Evolutionary conservation across 2,888 invertebrate species (phyloP), one percentile per base, ranked within the genome.

Genomic region (Spisula solida): DNA sequence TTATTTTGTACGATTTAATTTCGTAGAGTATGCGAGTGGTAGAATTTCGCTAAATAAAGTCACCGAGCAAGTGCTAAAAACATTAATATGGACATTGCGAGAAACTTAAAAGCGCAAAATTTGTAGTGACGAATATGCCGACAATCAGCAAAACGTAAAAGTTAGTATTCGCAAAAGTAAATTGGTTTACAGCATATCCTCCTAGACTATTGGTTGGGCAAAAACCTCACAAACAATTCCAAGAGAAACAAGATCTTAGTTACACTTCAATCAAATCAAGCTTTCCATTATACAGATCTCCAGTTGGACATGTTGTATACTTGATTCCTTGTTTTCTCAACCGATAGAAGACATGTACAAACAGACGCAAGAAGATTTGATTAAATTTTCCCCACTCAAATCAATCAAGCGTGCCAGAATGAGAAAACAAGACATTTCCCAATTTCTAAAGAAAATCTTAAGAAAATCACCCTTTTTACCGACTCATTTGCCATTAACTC

Each of bases 401-500:
- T 75, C 75, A 75, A 75, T 75, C 75, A 34, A 34, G 29, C 31
- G 16, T 6, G 16, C 75, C 75, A 5, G 4, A 18, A 16, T 25
- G 25, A 75, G 75, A 75, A 75, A 75, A 75, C 75, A 75, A 75
- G 75, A 31, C 75, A 75, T 34, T 31, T 16, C 34, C 31, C 34
- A 34, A 34, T 75, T 75, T 34, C 75, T 31, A 75, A 75, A 31
- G 29, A 75, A 75, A 75, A 75, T 34, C 75, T 18, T 18, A 75
- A 31, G 29, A 75, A 75, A 75, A 75, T 75, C 75, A 16, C 34
- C 75, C 2, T 75, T 34, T 75, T 34, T 75, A 20, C 75, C 5
- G 16, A 75, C 75, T 75, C 75, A 75, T 75, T 8, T 41, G 18
- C 75, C 75, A 75, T 75, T 75, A 75, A 34, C 75, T 75, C 75